phyloP scores from a whole-genome alignment of 35 echinoderm and acorn worm species.

The Eucidaris tribuloides region DNA sequence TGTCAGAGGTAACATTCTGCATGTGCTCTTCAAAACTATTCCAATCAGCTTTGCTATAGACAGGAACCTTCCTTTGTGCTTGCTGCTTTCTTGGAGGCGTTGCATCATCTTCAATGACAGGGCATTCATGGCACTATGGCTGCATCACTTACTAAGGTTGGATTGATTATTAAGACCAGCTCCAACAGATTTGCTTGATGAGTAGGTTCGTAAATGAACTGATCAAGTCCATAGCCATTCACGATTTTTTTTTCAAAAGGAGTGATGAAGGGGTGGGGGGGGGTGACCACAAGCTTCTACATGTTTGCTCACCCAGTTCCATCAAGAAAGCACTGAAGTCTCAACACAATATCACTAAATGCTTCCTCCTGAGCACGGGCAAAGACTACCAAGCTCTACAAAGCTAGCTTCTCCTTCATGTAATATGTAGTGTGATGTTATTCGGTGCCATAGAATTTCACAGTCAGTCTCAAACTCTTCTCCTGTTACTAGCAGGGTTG shows the following conservation, averaged over 20 bases:
- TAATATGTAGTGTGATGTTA: constrained; percentile 2
- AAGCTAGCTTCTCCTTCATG: background rate
- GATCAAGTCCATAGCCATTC: background rate
- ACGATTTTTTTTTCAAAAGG: background rate
- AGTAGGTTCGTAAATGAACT: background rate
- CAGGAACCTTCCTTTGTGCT: background rate
- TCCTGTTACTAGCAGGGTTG: background rate
- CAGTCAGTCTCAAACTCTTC: constrained; percentile 4
- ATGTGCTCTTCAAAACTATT: background rate
- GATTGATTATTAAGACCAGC: too few species aligned
- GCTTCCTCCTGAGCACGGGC: background rate
- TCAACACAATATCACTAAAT: background rate
- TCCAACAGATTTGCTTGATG: background rate
- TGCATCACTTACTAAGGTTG: too few species aligned
- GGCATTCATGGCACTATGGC: background rate
- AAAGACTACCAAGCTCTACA: background rate
- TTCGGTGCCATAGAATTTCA: constrained; percentile 20
- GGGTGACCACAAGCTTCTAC: background rate
- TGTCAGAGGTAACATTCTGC: background rate
- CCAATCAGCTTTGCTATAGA: background rate
- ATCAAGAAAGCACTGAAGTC: constrained; percentile 1
- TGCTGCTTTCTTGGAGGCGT: background rate
- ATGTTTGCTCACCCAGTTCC: background rate
- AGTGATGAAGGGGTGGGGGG: background rate
- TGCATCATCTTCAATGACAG: background rate